A percentile compares a stretch with the other conserved stretches of the same genome.
These are phyloP conservation scores for Criorhina ranunculi DNA, from an alignment of 2,888 invertebrate genomes.

Conservation along the genomic window DNA sequence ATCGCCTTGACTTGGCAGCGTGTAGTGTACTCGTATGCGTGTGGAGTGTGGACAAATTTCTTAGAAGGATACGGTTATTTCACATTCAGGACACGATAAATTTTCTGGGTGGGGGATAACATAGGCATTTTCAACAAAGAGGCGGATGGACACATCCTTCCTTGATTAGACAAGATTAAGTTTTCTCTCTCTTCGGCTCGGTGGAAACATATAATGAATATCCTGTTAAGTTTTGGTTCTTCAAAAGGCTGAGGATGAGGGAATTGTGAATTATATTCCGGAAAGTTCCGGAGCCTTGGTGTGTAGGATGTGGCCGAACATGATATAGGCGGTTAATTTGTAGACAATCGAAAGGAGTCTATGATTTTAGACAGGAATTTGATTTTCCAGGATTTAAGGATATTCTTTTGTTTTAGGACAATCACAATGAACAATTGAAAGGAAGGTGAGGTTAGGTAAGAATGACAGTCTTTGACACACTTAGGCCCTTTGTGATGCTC, in stretches of 20 bases:
- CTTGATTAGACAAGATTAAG: conserved; percentile 60
- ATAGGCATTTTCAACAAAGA: neutral
- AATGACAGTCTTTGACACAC: too few relatives aligned
- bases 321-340: too few relatives aligned
- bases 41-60: neutral
- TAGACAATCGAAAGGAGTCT: neutral
- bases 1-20: neutral
- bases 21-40: neutral
- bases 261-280: neutral
- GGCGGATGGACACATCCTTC: conserved; percentile 54
- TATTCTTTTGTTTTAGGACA: too few relatives aligned
- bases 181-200: conserved; percentile 23
- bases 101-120: neutral
- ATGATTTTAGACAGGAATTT: too few relatives aligned
- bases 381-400: too few relatives aligned
- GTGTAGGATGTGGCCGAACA: neutral
- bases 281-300: neutral
- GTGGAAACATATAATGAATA: conserved; percentile 15
- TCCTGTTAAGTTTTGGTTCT: conserved; percentile 23
- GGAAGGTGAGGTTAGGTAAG: too few relatives aligned
- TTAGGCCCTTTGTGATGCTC: too few relatives aligned
- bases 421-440: too few relatives aligned
- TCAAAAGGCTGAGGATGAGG: too few relatives aligned
- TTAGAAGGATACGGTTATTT: conserved; percentile 20
- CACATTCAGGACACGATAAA: conserved; percentile 45